Evolutionary conservation across 1,140 invertebrate species (phyloP), one percentile per base, ranked within the genome.

Genomic region (Proctacanthus coquilletti): DNA sequence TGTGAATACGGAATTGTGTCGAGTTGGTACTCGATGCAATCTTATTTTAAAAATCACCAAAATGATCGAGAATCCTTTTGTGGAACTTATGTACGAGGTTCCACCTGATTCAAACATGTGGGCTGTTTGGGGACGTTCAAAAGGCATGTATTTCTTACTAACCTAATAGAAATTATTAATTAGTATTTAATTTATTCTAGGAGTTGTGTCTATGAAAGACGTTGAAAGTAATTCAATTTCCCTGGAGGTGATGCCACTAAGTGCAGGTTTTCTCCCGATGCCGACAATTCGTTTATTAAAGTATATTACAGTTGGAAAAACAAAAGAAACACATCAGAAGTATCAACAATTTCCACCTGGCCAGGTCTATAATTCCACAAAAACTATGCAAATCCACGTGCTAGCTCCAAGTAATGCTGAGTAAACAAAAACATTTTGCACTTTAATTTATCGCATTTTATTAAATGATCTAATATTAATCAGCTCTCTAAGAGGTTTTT

Each of bases 21-120:
- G 86, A 42, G 79, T 84, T 23, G 85, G 86, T 36, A 81, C 78
- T 44, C 78, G 91, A 56, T 92, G 86, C 62, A 78, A 81, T 60
- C 67, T 94, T 41, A 77, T 80, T 52, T 63, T 94, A 25, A 76
- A 71, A 39, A 76, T 89, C 29, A 69, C 61, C 39, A 70, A 72
- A 53, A 56, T 64, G 38, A 56, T 48, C 51, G 62, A 55, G 39
- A 60, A 56, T 45, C 52, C 54, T 2, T 57, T 49, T 36, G 35
- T 67, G 38, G 78, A 82, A 44, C 67, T 94, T 1, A 92, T 92
- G 83, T 94, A 94, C 56, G 87, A 94, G 60, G 84, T 94, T 6
- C 60, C 89, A 20, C 83, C 82, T 18, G 88, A 93, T 63, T 84
- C 86, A 56, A 80, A 78, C 18, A 77, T 88, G 66, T 94, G 91